These are phyloP conservation scores for Geococcyx californianus DNA, from an alignment of 2,113 vertebrate genomes.

Conservation along the genomic window DNA sequence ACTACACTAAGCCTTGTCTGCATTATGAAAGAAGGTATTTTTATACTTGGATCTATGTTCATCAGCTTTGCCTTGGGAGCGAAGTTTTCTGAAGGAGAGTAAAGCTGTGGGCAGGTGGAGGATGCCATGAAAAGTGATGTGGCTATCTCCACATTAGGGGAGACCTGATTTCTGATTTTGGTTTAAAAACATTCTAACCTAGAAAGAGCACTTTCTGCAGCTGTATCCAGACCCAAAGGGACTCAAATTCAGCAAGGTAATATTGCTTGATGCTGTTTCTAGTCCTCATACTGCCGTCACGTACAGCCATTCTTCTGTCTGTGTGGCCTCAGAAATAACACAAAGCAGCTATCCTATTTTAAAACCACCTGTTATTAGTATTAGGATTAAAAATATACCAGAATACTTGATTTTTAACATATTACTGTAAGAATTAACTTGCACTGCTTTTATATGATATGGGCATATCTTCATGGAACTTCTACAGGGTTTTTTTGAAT, in stretches of 20 bases:
- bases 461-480: not conserved
- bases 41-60: not conserved
- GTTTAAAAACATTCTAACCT: not conserved
- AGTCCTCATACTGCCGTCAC: not conserved
- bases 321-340: not conserved
- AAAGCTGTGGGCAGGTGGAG: not conserved
- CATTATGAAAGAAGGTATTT: not conserved
- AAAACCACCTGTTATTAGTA: not conserved
- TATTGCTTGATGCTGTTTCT: not conserved
- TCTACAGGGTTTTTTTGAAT: not conserved
- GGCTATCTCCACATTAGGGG: not conserved
- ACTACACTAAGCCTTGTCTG: not conserved
- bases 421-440: not conserved
- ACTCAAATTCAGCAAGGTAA: not conserved
- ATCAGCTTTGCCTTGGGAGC: not conserved
- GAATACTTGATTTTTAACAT: not conserved
- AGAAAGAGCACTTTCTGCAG: not conserved
- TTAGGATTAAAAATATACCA: not conserved
- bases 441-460: not conserved
- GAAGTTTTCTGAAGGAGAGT: not conserved
- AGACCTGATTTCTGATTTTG: not conserved
- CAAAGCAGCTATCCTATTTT: not conserved
- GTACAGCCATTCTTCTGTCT: not conserved
- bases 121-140: not conserved
- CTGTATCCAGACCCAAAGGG: not conserved